phyloP scores from a whole-genome alignment of 2,888 invertebrate species.

The Drosophila picticornis region DNA sequence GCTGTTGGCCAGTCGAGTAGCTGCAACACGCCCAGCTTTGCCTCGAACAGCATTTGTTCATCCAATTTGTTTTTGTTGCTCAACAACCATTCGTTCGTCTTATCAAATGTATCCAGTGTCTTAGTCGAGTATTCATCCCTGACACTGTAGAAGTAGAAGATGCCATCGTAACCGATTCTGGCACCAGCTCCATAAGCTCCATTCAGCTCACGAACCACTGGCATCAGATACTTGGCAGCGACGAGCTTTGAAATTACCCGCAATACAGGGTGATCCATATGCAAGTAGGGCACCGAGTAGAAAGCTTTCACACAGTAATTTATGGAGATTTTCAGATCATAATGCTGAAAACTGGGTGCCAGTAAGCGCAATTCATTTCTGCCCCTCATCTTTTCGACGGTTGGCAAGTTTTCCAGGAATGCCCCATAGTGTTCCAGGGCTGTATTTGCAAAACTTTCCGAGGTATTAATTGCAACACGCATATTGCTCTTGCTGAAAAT shows the following conservation, averaged over 20 bases:
- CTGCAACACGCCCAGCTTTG: constrained; percentile 95
- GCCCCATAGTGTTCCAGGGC: constrained; percentile 82
- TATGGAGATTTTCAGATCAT: constrained; percentile 93
- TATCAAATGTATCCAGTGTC: constrained; percentile 93
- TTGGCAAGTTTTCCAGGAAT: constrained; percentile 82
- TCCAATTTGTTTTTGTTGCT: constrained; percentile 88
- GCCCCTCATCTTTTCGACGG: constrained; percentile 26
- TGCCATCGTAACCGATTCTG: constrained; percentile 89
- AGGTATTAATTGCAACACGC: constrained; percentile 89
- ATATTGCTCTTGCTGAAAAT: constrained; percentile 89
- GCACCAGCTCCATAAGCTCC: constrained; percentile 98
- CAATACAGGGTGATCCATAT: constrained; percentile 91
- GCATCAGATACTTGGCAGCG: constrained; percentile 92
- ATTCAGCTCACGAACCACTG: constrained; percentile 94
- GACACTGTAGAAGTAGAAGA: constrained; percentile 94
- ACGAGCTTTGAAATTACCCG: constrained; percentile 91
- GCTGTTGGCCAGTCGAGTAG: constrained; percentile 94
- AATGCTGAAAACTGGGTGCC: constrained; percentile 88
- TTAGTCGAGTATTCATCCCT: constrained; percentile 94
- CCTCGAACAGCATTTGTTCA: constrained; percentile 92
- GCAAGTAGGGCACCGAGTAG: constrained; percentile 91
- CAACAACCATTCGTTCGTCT: constrained; percentile 90
- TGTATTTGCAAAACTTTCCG: constrained; percentile 82
- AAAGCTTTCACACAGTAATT: constrained; percentile 94
- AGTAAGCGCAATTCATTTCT: constrained; percentile 84